Base-by-base conservation (phyloP, 2,888 invertebrate genomes). In the Mesorhabditis spiculigera region DNA sequence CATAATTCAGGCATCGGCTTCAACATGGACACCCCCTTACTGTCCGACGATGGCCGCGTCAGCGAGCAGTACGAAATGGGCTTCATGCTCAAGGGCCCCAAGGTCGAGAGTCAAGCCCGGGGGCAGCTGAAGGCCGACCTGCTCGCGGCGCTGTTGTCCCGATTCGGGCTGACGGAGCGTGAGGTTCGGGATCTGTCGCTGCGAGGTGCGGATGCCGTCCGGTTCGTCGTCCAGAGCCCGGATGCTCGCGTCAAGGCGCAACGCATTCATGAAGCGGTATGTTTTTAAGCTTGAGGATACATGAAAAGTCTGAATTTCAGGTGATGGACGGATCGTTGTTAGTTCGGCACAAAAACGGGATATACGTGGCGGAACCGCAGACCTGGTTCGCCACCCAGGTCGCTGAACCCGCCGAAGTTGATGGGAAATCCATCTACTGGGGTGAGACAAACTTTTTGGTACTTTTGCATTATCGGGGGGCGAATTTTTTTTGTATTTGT, bases 281-380 rank as follows among this genome's bases (percentile, higher is more conserved):
- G 67, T 58, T 61, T 13, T 41, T 43, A 28, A 5, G 16, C 43
- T 42, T 67, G 10, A 58, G 10, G 45, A 63, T 28, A 5, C 41
- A 63, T n/a, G 5, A 28, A 4, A 6, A 6, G 43, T 28, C n/a
- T n/a, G 5, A 16, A 41, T 70, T 70, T 45, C 68, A 71, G 76
- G 68, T 72, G 8, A 73, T 73, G 28, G 73, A 67, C 45, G 75
- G 75, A 63, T 66, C 68, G 67, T 45, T 78, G 68, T 43, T 70
- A 50, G 64, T 82, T 76, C 72, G 67, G 5, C 41, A 76, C 13
- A 72, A 74, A 10, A 74, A 74, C 5, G 67, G 72, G 45, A 72
- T 66, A n/a, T 67, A 78, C n/a, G 68, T 50, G 16, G 81, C 79
- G 5, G 79, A 80, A 63, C 76, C 81, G 5, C 75, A 78, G 10